Evolutionary conservation across 2,113 vertebrate genomes (phyloP).

Genomic region (Choloepus hoffmanni): DNA sequence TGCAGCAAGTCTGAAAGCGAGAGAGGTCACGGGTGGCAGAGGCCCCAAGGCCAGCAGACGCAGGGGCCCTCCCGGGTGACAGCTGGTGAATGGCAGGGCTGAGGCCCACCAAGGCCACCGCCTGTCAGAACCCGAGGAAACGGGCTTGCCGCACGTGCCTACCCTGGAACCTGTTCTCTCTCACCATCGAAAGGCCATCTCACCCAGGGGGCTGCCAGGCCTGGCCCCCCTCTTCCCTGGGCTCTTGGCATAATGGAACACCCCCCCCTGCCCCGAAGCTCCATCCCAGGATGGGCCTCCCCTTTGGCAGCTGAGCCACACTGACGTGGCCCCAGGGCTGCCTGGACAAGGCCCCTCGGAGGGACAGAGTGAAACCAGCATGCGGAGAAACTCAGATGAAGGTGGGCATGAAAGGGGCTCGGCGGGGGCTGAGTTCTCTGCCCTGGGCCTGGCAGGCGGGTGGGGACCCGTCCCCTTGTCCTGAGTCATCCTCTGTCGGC

Average conservation of each 20-base stretch:
- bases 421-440: too few species aligned
- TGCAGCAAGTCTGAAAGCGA: not conserved
- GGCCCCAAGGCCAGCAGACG: not conserved
- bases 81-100: not conserved
- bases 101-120: too few species aligned
- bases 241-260: not conserved
- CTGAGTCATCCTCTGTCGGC: not conserved
- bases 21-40: not conserved
- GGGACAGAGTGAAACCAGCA: not conserved
- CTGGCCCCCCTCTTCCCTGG: too few species aligned
- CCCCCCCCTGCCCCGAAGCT: fast-evolving
- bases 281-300: too few species aligned
- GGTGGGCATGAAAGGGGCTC: not conserved
- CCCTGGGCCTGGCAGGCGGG: too few species aligned
- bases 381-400: not conserved
- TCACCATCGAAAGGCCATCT: fast-evolving
- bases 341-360: not conserved
- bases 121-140: too few species aligned
- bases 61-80: not conserved
- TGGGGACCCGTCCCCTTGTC: too few species aligned
- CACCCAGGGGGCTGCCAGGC: too few species aligned
- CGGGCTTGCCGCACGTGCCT: fast-evolving
- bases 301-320: not conserved
- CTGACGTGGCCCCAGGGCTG: not conserved
- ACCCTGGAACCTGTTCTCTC: not conserved